These are phyloP conservation scores for Phyto melanocephala DNA, from an alignment of 2,888 invertebrate species.

Conservation along the genomic window DNA sequence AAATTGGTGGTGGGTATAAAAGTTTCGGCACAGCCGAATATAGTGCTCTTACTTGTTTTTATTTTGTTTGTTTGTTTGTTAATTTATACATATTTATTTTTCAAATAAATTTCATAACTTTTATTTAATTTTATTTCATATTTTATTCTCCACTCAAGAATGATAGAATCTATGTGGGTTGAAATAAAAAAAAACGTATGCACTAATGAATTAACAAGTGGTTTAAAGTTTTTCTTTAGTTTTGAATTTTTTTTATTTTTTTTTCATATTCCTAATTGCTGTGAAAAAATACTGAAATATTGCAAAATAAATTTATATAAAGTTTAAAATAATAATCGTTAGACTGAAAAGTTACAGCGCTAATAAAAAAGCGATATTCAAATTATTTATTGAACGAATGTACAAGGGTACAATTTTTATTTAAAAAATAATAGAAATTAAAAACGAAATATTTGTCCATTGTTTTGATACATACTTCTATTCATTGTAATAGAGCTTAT, in stretches of 20 bases:
- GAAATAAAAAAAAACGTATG: background rate
- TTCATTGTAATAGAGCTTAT: too few relatives aligned
- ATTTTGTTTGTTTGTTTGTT: slow-evolving; percentile 29
- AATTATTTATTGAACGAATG: too few relatives aligned
- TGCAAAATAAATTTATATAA: background rate
- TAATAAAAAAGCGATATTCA: background rate
- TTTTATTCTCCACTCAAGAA: background rate
- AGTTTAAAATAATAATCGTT: background rate
- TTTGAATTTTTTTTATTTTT: background rate
- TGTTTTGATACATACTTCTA: too few relatives aligned
- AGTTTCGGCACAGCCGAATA: too few relatives aligned
- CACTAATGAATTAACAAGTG: slow-evolving; percentile 41
- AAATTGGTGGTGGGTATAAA: too few relatives aligned
- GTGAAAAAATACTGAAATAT: background rate
- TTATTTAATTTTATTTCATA: background rate
- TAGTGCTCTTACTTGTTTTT: too few relatives aligned
- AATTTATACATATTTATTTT: slow-evolving; percentile 51
- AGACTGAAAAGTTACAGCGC: too few relatives aligned
- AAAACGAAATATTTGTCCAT: too few relatives aligned
- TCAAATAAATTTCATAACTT: slow-evolving; percentile 39
- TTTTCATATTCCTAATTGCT: slow-evolving; percentile 53
- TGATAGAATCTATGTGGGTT: background rate
- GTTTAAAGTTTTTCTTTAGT: slow-evolving; percentile 19
- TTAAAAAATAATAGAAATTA: too few relatives aligned
- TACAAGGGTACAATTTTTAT: too few relatives aligned